Evolutionary conservation across 2,113 vertebrate species (phyloP).

Genomic region (Pygoscelis antarcticus): DNA sequence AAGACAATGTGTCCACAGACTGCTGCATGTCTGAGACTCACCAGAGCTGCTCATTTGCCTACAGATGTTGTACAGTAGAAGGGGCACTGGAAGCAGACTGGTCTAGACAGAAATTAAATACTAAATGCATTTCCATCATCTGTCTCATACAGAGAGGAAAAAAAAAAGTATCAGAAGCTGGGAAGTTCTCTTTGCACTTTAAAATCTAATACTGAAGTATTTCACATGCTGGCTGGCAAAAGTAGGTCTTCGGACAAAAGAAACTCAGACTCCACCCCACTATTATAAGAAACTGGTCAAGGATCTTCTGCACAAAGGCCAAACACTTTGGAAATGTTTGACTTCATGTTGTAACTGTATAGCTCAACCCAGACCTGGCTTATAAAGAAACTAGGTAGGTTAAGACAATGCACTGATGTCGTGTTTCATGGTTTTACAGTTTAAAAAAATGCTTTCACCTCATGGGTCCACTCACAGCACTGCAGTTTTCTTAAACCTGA

Average conservation of each 20-base stretch:
- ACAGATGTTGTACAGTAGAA: not conserved
- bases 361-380: not conserved
- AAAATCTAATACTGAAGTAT: not conserved
- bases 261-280: not conserved
- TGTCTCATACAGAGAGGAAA: not conserved
- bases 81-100: not conserved
- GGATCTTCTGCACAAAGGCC: not conserved
- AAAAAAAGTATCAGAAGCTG: not conserved
- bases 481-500: not conserved
- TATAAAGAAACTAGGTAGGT: not conserved
- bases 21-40: not conserved
- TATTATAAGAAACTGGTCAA: not conserved
- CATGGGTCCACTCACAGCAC: not conserved
- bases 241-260: not conserved
- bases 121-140: not conserved
- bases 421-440: not conserved
- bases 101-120: not conserved
- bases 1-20: not conserved
- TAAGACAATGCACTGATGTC: not conserved
- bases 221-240: not conserved
- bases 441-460: not conserved
- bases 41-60: not conserved
- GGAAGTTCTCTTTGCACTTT: not conserved
- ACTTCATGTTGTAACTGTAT: not conserved
- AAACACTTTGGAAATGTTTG: not conserved